phyloP scores from a whole-genome alignment of 2,113 vertebrate genomes.

The Parotia lawesii region DNA sequence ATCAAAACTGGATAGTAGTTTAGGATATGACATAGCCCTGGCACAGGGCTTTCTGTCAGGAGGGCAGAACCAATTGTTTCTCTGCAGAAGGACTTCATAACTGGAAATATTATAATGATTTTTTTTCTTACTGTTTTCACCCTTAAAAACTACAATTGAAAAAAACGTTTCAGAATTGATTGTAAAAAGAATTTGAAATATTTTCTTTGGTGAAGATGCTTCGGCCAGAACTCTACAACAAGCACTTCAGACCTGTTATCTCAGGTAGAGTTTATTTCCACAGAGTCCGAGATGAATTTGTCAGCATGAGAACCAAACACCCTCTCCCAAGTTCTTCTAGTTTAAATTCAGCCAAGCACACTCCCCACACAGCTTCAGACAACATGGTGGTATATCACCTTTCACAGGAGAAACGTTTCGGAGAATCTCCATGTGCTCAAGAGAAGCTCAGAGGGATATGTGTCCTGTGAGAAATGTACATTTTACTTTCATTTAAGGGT shows the following conservation, averaged over 20 bases:
- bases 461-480: rapidly evolving
- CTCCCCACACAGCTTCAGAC: background rate
- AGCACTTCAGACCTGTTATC: background rate
- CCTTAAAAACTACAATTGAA: background rate
- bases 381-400: rapidly evolving
- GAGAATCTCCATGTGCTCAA: background rate
- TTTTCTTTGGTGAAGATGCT: rapidly evolving
- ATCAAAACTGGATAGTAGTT: background rate
- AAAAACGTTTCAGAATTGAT: background rate
- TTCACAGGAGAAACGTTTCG: rapidly evolving
- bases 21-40: background rate
- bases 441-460: background rate
- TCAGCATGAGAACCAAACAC: background rate
- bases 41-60: background rate
- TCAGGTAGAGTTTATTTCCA: background rate
- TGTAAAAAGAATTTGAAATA: background rate
- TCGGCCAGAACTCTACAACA: background rate
- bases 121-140: background rate
- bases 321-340: background rate
- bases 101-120: background rate
- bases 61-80: background rate
- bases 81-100: background rate
- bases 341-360: background rate
- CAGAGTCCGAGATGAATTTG: background rate
- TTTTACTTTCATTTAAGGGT: background rate